phyloP scores from a whole-genome alignment of 2,888 invertebrate genomes.

The Monopis laevigella region DNA sequence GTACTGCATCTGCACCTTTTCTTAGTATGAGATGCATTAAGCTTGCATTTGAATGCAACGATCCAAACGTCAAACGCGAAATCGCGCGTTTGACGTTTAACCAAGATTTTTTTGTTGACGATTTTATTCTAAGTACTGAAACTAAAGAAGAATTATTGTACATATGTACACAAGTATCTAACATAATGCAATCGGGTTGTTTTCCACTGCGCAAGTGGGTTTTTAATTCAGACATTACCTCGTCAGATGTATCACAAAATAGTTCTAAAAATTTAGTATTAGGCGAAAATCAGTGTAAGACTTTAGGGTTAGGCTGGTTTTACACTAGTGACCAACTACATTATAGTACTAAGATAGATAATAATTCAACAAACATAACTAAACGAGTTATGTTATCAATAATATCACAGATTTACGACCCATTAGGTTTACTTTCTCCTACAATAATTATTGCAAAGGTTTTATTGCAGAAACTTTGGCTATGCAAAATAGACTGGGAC shows the following conservation, averaged over 20 bases:
- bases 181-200: conserved; percentile 17
- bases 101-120: conserved; percentile 23
- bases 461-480: conserved; percentile 23
- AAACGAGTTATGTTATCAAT: conserved; percentile 21
- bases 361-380: conserved; percentile 14
- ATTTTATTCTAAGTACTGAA: conserved; percentile 21
- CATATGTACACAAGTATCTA: conserved; percentile 9
- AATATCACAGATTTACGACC: conserved; percentile 22
- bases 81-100: too few relatives aligned
- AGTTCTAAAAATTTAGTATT: conserved; percentile 15
- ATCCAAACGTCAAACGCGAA: conserved; percentile 19
- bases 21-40: conserved; percentile 24
- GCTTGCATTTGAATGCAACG: conserved; percentile 24
- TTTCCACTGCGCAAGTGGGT: conserved; percentile 22
- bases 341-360: conserved; percentile 20
- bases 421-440: conserved; percentile 21
- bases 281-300: conserved; percentile 18
- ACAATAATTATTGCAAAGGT: conserved; percentile 21
- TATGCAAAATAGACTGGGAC: conserved; percentile 22
- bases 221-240: conserved; percentile 16
- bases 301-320: conserved; percentile 19
- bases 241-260: neutral
- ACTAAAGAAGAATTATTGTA: neutral
- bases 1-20: conserved; percentile 26
- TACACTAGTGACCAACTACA: conserved; percentile 15